phyloP scores from a whole-genome alignment of 2,797 vertebrate genomes.

The Rhabdomys pumilio region DNA sequence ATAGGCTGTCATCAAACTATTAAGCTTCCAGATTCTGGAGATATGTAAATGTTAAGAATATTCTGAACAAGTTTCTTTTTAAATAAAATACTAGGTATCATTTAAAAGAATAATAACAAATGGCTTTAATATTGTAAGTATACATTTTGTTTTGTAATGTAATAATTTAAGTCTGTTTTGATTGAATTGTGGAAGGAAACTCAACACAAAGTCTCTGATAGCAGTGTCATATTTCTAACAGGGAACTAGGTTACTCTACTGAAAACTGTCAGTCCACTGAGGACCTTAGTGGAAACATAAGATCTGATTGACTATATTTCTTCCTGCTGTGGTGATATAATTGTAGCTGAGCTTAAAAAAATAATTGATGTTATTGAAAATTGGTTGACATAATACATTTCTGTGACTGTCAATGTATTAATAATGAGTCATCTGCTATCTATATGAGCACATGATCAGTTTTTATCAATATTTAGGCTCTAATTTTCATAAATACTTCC shows the following conservation, averaged over 20 bases:
- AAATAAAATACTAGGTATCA: background rate
- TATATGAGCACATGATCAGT: background rate
- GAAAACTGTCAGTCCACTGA: background rate
- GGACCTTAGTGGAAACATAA: background rate
- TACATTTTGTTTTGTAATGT: background rate
- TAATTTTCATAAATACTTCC: constrained; percentile 25
- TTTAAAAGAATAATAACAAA: background rate
- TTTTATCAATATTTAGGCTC: constrained; percentile 53
- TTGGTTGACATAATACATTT: background rate
- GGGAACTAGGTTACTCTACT: constrained; percentile 15
- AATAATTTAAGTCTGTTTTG: constrained; percentile 40
- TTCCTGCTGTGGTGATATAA: background rate
- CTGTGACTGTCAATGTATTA: constrained; percentile 13
- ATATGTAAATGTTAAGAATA: background rate
- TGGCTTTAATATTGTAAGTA: background rate
- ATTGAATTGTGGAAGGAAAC: background rate
- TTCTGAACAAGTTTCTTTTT: background rate
- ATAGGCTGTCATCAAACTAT: background rate
- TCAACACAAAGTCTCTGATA: background rate
- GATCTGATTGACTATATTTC: constrained; percentile 10
- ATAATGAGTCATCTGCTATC: background rate
- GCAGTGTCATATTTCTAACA: background rate
- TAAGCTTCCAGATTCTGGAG: background rate
- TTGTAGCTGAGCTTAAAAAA: background rate
- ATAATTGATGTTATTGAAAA: background rate